phyloP scores from a whole-genome alignment of 2,797 vertebrate genomes.

The Peromyscus eremicus region DNA sequence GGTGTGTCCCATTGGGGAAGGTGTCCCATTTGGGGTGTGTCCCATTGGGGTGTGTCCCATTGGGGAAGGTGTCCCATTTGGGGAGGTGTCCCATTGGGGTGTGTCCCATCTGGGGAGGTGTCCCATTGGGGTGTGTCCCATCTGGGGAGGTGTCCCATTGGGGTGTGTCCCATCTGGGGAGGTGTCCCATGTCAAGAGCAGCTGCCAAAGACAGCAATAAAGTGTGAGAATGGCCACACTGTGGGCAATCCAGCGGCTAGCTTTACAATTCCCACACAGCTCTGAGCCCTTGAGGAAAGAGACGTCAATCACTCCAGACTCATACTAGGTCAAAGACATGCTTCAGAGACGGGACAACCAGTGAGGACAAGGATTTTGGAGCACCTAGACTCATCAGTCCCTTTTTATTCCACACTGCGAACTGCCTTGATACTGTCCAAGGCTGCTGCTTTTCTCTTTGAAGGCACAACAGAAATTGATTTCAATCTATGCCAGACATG shows the following conservation, averaged over 20 bases:
- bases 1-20: no score
- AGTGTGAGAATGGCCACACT: no score
- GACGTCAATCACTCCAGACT: not conserved
- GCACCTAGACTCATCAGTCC: no score
- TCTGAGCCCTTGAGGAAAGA: not conserved
- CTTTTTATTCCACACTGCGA: not conserved
- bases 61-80: not conserved
- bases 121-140: no score
- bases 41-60: no score
- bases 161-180: no score
- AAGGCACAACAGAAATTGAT: not conserved
- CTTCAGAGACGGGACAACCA: not conserved
- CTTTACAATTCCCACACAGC: not conserved
- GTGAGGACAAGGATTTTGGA: accelerated
- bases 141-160: no score
- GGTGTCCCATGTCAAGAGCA: no score
- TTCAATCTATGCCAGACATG: not conserved
- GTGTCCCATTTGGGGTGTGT: no score
- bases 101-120: no score
- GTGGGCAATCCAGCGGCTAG: accelerated
- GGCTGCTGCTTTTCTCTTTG: not conserved
- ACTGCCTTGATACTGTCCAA: not conserved
- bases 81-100: no score
- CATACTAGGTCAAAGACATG: not conserved
- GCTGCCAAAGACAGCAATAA: accelerated